Conservation (phyloP, 2,113 vertebrate genomes). For the Phyllostomus discolor region DNA sequence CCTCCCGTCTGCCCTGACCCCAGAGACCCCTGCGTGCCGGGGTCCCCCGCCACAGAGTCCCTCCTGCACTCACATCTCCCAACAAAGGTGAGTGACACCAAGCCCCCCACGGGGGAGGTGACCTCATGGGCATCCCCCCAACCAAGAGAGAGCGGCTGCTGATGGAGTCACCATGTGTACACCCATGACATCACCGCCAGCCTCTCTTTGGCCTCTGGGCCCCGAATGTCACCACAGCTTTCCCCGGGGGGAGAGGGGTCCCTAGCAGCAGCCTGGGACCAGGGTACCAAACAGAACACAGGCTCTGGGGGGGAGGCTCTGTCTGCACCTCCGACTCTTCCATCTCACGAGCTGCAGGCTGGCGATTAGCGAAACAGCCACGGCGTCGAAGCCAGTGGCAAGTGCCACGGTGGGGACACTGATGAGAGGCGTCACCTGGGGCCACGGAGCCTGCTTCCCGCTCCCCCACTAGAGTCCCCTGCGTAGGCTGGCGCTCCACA, state of each 20-base stretch:
- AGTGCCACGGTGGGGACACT: background rate
- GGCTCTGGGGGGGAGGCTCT: background rate
- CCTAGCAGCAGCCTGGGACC: background rate
- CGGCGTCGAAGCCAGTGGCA: background rate
- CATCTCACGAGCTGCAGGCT: conserved; percentile 14
- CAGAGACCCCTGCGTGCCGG: background rate
- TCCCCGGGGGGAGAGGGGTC: background rate
- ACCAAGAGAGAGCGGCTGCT: background rate
- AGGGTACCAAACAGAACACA: background rate
- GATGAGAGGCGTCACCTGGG: background rate
- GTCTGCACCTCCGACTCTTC: background rate
- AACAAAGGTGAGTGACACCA: background rate
- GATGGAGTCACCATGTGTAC: background rate
- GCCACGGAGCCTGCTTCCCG: background rate
- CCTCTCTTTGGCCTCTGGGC: background rate
- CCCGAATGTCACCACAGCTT: background rate
- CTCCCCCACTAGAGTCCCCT: background rate
- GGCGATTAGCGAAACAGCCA: conserved; percentile 34
- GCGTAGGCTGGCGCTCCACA: background rate
- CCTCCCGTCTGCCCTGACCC: background rate
- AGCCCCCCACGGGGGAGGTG: background rate
- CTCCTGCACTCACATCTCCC: background rate
- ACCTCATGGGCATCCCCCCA: background rate
- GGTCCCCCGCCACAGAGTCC: background rate
- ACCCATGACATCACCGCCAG: rapidly evolving